Evolutionary conservation across 1,140 invertebrate species (phyloP), one percentile per base, ranked within the genome.

Genomic region (Macrocentrus cingulum): DNA sequence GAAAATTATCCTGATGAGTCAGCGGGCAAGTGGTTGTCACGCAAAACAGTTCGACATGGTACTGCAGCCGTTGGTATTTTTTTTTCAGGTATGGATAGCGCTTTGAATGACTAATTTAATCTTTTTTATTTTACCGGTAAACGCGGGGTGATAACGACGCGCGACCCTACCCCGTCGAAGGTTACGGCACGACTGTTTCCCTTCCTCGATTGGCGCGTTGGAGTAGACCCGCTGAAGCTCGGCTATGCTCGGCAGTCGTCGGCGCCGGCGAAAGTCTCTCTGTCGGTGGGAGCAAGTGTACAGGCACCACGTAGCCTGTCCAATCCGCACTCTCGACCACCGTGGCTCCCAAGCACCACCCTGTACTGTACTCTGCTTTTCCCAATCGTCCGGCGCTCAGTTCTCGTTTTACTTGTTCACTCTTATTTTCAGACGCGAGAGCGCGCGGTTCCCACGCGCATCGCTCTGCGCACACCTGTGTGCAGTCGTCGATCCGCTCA

Each of bases 151-250:
- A n/a, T n/a, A n/a, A n/a, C 42, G 22, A n/a, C 45, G 19, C 19
- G 61, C 15, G 46, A 60, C 66, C 71, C 70, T 71, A 70, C 68
- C 68, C 61, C 62, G 56, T 62, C 59, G 66, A 66, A 76, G 67
- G 74, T 71, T 71, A 74, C 76, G 75, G 70, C 72, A 71, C 68
- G 67, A 77, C 76, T 79, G 71, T 70, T 69, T 68, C 68, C 62
- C 67, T 72, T 65, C 67, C 59, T 65, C 59, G 62, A 65, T 75
- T 75, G 72, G 66, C 72, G 74, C 74, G 74, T 74, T 51, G 53
- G 25, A 32, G 16, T 19, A 1, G 18, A 23, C 50, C 56, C 61
- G 68, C 37, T 2, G 2, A 5, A 2, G 9, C 25, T 74, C 74
- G 72, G 65, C 3, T 1, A 0, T 0, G 13, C 42, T 68, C 75